These are phyloP conservation scores for Atopsyche davidsoni DNA, from an alignment of 1,140 invertebrate genomes.

Conservation along the genomic window DNA sequence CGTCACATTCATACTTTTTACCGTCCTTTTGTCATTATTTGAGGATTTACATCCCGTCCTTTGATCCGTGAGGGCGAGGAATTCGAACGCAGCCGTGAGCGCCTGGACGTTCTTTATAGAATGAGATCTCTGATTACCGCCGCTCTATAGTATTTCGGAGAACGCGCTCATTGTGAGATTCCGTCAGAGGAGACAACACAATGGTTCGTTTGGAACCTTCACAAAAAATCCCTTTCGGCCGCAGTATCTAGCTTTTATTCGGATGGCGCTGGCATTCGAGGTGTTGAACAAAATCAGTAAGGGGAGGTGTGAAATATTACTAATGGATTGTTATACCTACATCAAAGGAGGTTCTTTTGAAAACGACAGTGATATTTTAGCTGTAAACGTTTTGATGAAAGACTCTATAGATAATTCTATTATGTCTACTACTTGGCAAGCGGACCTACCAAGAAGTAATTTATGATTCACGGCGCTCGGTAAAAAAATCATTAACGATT, in stretches of 20 bases:
- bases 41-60: slow-evolving; percentile 28
- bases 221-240: slow-evolving; percentile 16
- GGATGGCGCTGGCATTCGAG: slow-evolving; percentile 17
- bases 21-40: slow-evolving; percentile 23
- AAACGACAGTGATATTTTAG: neutral
- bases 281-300: slow-evolving; percentile 20
- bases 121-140: slow-evolving; percentile 26
- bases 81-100: slow-evolving; percentile 11
- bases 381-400: neutral
- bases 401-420: no score
- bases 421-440: no score
- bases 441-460: no score
- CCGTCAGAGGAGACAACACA: slow-evolving; percentile 18
- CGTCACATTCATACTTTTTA: slow-evolving; percentile 25
- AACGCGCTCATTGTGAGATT: slow-evolving; percentile 25
- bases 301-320: slow-evolving; percentile 5
- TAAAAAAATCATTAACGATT: no score
- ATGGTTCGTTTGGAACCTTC: slow-evolving; percentile 22
- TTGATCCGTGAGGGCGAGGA: slow-evolving; percentile 22
- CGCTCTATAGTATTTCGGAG: slow-evolving; percentile 22
- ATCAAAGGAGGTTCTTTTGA: neutral
- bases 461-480: no score
- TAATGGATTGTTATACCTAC: slow-evolving; percentile 15
- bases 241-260: slow-evolving; percentile 16
- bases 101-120: slow-evolving; percentile 17